These are phyloP conservation scores for Artemia sinica DNA, from an alignment of 2,888 invertebrate genomes.

Conservation along the genomic window DNA sequence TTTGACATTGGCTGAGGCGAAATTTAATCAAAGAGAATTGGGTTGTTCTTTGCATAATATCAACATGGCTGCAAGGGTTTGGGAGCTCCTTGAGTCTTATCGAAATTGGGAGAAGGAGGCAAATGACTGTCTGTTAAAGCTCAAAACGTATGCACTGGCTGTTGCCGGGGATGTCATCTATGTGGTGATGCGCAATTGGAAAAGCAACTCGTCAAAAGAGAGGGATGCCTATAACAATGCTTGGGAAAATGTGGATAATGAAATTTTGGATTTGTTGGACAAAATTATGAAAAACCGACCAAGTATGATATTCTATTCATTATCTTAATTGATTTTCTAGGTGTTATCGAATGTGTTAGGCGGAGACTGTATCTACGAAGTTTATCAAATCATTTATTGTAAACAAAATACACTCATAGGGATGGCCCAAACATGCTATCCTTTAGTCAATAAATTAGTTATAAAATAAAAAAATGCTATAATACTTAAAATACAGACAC, in stretches of 20 bases:
- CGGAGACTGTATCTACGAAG: too few species aligned
- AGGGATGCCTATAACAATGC: conserved; percentile 10
- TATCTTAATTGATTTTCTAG: too few species aligned
- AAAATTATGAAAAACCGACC: neutral
- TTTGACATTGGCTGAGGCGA: conserved; percentile 6
- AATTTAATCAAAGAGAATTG: neutral
- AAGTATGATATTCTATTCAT: neutral
- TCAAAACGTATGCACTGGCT: neutral
- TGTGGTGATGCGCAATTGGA: conserved; percentile 1
- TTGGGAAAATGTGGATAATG: conserved; percentile 1
- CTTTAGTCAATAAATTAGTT: too few species aligned
- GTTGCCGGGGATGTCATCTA: conserved; percentile 10
- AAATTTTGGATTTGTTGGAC: conserved; percentile 6
- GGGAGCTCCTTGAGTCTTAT: conserved; percentile 2
- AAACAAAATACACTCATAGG: too few species aligned
- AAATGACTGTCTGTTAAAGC: neutral
- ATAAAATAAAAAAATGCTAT: too few species aligned
- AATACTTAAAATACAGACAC: too few species aligned
- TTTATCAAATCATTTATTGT: too few species aligned
- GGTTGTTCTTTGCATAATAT: conserved; percentile 5
- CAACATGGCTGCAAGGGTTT: conserved; percentile 3
- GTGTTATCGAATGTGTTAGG: too few species aligned
- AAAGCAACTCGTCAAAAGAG: neutral
- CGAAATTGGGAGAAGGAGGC: neutral
- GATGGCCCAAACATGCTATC: too few species aligned